A percentile compares a stretch with the other conserved stretches of the same genome.
These are phyloP conservation scores for Mesochorus sp. DNA, from an alignment of 2,888 invertebrate genomes.

Conservation along the genomic window DNA sequence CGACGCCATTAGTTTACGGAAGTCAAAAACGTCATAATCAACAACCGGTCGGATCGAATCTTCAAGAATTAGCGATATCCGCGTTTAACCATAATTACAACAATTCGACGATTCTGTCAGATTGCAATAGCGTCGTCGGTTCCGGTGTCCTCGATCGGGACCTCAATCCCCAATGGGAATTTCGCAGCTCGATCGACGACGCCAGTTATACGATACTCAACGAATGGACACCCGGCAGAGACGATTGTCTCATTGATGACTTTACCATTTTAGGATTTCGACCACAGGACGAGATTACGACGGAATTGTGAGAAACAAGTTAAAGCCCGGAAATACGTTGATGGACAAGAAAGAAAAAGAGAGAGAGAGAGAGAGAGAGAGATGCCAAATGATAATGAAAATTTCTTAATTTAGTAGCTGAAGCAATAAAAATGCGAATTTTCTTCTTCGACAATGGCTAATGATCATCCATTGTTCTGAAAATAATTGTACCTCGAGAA, in stretches of 20 bases:
- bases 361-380: not conserved
- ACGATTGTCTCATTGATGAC: slow-evolving; percentile 86
- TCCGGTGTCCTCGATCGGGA: slow-evolving; percentile 73
- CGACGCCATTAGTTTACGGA: slow-evolving; percentile 76
- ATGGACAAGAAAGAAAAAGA: not conserved
- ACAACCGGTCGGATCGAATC: slow-evolving; percentile 67
- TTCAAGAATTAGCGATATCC: slow-evolving; percentile 80
- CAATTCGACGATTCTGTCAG: slow-evolving; percentile 61
- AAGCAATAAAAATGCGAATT: too few species aligned
- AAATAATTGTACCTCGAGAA: too few species aligned
- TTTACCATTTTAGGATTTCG: slow-evolving; percentile 92
- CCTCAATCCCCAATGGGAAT: slow-evolving; percentile 84
- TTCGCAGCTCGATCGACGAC: slow-evolving; percentile 77
- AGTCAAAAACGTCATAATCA: slow-evolving; percentile 68
- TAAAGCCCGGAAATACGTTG: not conserved
- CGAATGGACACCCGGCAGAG: slow-evolving; percentile 79
- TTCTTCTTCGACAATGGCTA: too few species aligned
- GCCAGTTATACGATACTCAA: slow-evolving; percentile 80
- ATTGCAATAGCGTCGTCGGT: slow-evolving; percentile 65
- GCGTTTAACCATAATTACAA: slow-evolving; percentile 80
- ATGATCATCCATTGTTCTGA: too few species aligned
- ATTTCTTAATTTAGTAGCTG: not conserved
- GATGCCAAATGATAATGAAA: slow-evolving; percentile 42
- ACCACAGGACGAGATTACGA: slow-evolving; percentile 94
- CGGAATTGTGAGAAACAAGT: slow-evolving; percentile 86